Evolutionary conservation across 2,797 vertebrate genomes (phyloP).

Genomic region (Leuciscus waleckii): DNA sequence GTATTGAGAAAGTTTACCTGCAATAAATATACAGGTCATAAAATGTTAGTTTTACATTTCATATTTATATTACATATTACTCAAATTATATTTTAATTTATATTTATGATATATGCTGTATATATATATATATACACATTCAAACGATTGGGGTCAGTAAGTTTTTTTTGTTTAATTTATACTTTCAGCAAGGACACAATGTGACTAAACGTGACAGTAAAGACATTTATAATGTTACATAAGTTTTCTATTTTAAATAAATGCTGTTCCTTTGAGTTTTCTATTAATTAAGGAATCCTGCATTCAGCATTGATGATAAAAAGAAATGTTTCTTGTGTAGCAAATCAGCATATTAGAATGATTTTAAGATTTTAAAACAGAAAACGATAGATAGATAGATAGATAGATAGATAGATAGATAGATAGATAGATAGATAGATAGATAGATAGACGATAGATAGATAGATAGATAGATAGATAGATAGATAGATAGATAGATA

Average conservation of each 20-base stretch:
- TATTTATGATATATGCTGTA: background rate
- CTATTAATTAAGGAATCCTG: background rate
- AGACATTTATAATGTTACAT: background rate
- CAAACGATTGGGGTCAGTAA: background rate
- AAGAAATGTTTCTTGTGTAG: too few relatives aligned
- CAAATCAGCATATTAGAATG: too few relatives aligned
- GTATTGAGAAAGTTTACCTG: background rate
- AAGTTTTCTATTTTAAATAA: background rate
- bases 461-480: too few relatives aligned
- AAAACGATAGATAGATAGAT: too few relatives aligned
- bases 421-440: too few relatives aligned
- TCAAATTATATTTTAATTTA: background rate
- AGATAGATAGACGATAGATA: too few relatives aligned
- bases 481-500: too few relatives aligned
- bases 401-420: too few relatives aligned
- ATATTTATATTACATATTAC: background rate
- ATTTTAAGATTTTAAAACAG: too few relatives aligned
- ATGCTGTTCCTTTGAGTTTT: background rate
- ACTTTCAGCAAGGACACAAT: too few relatives aligned
- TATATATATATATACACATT: background rate
- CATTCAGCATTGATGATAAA: too few relatives aligned
- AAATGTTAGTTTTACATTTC: background rate
- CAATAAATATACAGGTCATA: background rate
- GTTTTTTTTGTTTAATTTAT: too few relatives aligned
- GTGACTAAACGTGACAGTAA: background rate